Evolutionary conservation across 1,140 invertebrate genomes (phyloP).

Genomic region (Argopecten irradians): DNA sequence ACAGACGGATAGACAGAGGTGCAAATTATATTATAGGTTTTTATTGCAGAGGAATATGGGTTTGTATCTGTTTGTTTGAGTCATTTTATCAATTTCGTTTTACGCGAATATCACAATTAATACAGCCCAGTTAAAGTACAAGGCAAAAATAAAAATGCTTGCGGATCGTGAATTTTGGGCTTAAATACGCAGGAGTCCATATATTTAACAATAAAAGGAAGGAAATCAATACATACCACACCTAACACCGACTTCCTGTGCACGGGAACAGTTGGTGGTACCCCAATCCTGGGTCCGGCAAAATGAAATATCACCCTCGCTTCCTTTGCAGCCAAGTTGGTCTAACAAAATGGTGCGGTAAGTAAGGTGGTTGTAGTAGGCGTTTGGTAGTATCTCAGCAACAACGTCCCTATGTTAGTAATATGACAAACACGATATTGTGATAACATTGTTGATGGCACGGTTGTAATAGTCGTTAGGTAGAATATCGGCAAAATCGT

Average conservation of each 20-base stretch:
- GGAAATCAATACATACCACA: conserved; percentile 8
- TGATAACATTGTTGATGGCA: background rate
- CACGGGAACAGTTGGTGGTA: background rate
- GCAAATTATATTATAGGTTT: no score
- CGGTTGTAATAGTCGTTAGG: background rate
- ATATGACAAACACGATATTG: background rate
- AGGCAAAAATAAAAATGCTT: background rate
- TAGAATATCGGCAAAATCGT: background rate
- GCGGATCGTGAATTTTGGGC: conserved; percentile 31
- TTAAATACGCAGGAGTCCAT: background rate
- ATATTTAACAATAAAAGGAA: background rate
- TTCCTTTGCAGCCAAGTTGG: background rate
- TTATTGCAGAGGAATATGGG: background rate
- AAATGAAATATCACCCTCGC: background rate
- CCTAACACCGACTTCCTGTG: background rate
- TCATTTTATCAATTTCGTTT: conserved; percentile 1
- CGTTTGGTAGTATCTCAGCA: background rate
- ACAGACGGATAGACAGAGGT: no score
- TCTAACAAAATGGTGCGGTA: background rate
- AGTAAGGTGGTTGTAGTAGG: background rate
- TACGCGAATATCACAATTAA: conserved; percentile 26
- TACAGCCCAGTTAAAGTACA: background rate
- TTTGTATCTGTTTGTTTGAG: background rate
- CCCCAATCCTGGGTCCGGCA: background rate
- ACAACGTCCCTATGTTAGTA: background rate